Base-by-base conservation (phyloP, 2,888 invertebrate genomes). In the Syrphus vitripennis region DNA sequence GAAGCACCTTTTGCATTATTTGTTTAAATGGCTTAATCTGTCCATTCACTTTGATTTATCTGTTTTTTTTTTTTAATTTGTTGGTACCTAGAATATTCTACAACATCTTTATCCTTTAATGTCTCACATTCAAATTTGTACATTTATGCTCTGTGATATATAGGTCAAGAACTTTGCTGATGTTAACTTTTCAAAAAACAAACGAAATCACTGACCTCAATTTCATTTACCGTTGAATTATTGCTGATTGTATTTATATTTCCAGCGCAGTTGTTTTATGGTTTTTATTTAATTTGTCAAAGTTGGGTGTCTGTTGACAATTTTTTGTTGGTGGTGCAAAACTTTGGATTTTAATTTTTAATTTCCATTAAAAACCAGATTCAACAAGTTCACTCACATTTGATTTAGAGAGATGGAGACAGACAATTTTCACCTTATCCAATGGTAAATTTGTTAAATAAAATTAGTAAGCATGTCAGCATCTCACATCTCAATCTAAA, bases 261-360 rank as follows among this genome's bases (percentile, higher is more conserved):
- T 10, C 19, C 12, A 34, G 9, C 6, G 10, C 10, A 29, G 34
- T 61, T 61, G 34, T 61, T 57, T 50, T 3, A 48, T 4, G 12
- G 24, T 24, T 59, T 77, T 7, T 34, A 19, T 45, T 45, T 48
- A 61, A 61, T 77, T 77, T 71, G 45, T 29, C 78, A 78, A 53
- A 65, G 19, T 65, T 57, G 19, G 65, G 67, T 59, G 55, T 63
- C 55, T 45, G 45, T 29, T 70, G 40, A 29, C 42, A 57, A 10
- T 10, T 16, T 6, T 16, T n/a, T 12, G 14, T 53, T 48, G 50
- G 29, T 70, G 45, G 59, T 50, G 16, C 12, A 48, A 21, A 21
- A 45, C 19, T 14, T 10, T 3, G 9, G 9, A 1, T 10, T 9
- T 34, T 34, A n/a, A n/a, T 9, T 45, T 45, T 45, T 19, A 45